These are phyloP conservation scores for Cynoglossus semilaevis DNA, from an alignment of 2,113 vertebrate species.

Conservation along the genomic window DNA sequence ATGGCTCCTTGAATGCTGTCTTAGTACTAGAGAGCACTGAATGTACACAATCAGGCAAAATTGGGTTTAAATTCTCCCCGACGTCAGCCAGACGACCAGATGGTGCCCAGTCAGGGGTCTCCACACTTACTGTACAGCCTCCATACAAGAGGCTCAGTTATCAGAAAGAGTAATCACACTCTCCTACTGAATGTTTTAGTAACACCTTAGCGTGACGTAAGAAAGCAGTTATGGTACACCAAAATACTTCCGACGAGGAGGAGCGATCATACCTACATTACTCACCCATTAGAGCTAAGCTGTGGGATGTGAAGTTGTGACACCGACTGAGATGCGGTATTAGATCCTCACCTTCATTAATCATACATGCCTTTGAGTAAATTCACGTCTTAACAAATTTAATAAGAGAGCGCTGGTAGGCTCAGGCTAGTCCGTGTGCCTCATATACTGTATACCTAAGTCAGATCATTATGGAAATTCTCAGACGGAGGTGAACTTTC, in stretches of 20 bases:
- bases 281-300: background rate
- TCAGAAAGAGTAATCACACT: background rate
- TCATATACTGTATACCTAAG: constrained; percentile 42
- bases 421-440: constrained; percentile 38
- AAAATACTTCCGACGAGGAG: constrained; percentile 13
- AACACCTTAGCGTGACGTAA: background rate
- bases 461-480: constrained; percentile 69
- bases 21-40: constrained; percentile 10
- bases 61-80: background rate
- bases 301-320: constrained; percentile 33
- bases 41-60: background rate
- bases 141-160: constrained; percentile 16
- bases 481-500: constrained; percentile 62
- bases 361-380: constrained; percentile 69
- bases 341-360: constrained; percentile 61
- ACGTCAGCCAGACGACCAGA: constrained; percentile 4
- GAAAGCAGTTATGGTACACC: constrained; percentile 1
- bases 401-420: constrained; percentile 55
- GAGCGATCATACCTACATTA: background rate
- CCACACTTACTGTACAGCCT: background rate
- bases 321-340: constrained; percentile 46
- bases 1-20: constrained; percentile 12
- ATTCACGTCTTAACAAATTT: constrained; percentile 68
- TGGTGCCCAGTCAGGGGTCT: constrained; percentile 9
- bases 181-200: constrained; percentile 6